Conservation (phyloP, 37 sponge, comb jelly and placozoan species). For the Crambe crambe region DNA sequence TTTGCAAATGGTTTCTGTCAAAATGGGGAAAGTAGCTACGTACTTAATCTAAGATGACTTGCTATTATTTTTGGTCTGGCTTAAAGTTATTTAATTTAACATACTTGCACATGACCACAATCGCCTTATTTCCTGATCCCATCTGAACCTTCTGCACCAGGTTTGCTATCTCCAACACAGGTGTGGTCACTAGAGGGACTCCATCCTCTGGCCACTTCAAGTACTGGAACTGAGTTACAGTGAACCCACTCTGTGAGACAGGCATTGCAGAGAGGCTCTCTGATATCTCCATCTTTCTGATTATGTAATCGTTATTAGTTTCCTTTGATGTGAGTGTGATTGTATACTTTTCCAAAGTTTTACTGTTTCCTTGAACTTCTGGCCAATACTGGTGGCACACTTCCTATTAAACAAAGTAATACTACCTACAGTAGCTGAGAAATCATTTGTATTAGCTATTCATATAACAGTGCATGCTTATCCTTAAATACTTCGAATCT, state of each 20-base stretch:
- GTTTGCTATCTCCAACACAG: constrained; percentile 60
- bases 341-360: constrained; percentile 26
- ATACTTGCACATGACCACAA: constrained; percentile 79
- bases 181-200: constrained; percentile 11
- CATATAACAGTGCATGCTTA: too few relatives aligned
- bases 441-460: too few relatives aligned
- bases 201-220: constrained; percentile 42
- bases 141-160: constrained; percentile 40
- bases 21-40: too few relatives aligned
- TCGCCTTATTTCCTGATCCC: constrained; percentile 55
- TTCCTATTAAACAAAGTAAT: too few relatives aligned
- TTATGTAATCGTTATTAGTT: constrained; percentile 12
- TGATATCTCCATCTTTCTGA: constrained; percentile 43
- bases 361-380: not conserved
- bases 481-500: too few relatives aligned
- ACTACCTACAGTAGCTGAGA: too few relatives aligned
- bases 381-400: constrained; percentile 59
- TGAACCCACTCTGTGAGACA: not conserved
- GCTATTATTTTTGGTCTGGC: too few relatives aligned
- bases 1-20: too few relatives aligned
- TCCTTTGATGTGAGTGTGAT: constrained; percentile 27
- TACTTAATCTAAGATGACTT: too few relatives aligned
- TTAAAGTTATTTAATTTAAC: not conserved
- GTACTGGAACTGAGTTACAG: constrained; percentile 51
- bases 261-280: not conserved